Conservation (phyloP, 2,113 vertebrate species). For the Anguilla japonica region DNA sequence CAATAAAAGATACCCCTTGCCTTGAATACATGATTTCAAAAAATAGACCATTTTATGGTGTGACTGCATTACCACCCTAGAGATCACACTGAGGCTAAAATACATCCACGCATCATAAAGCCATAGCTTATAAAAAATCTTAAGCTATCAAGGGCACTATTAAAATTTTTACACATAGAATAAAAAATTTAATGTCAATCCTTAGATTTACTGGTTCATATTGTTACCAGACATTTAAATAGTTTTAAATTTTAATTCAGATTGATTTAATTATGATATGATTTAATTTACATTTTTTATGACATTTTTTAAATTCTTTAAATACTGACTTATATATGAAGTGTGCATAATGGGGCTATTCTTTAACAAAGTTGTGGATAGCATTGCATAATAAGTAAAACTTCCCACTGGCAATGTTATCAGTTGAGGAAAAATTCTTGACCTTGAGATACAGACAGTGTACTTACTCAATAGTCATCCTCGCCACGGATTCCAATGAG, state of each 20-base stretch:
- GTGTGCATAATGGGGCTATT: background rate
- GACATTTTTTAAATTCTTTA: too few relatives aligned
- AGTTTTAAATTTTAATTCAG: background rate
- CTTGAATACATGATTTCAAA: background rate
- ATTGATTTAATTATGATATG: too few relatives aligned
- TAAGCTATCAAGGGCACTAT: background rate
- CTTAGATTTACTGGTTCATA: background rate
- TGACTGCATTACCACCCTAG: background rate
- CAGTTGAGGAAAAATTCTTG: background rate
- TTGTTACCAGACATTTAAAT: background rate
- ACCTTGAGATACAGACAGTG: background rate
- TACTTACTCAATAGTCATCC: conserved; percentile 98
- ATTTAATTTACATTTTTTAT: too few relatives aligned
- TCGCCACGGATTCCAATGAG: conserved; percentile 94
- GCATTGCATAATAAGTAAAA: background rate
- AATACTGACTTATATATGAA: conserved; percentile 6
- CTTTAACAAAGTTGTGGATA: background rate
- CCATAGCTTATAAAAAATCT: background rate
- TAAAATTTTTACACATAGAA: background rate
- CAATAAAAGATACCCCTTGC: background rate
- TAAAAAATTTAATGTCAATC: background rate
- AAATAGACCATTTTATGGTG: background rate
- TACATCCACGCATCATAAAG: background rate
- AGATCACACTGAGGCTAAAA: background rate
- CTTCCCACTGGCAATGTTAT: background rate